Evolutionary conservation across 2,797 vertebrate genomes (phyloP).

Genomic region (Muscicapa striata): DNA sequence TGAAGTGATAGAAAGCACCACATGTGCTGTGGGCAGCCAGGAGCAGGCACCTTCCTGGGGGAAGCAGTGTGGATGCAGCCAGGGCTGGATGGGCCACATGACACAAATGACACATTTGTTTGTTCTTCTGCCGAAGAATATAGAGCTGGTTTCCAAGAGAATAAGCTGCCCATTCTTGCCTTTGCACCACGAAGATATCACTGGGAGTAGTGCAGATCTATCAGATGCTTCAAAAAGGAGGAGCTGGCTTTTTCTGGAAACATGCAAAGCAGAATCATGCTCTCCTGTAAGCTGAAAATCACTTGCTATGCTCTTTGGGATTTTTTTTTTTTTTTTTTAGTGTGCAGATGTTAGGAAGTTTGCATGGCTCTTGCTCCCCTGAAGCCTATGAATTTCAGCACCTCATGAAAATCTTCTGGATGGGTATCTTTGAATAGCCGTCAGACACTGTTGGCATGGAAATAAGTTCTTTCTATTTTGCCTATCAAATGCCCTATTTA

Average conservation of each 20-base stretch:
- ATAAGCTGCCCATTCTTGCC: not conserved
- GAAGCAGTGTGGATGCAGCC: not conserved
- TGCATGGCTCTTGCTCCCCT: constrained; percentile 40
- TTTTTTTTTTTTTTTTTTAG: not conserved
- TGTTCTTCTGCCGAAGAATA: not conserved
- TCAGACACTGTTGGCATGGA: constrained; percentile 54
- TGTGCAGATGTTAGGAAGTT: constrained; percentile 48
- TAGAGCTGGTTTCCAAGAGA: not conserved
- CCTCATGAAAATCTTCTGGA: constrained; percentile 72
- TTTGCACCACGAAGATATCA: not conserved
- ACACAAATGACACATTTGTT: not conserved
- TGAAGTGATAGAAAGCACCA: not conserved
- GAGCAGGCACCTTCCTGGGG: not conserved
- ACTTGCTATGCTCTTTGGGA: not conserved
- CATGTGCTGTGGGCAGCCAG: not conserved
- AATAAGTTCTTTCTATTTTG: constrained; percentile 64
- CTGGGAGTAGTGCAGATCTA: not conserved
- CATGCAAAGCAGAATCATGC: constrained; percentile 27
- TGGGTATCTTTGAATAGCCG: constrained; percentile 72
- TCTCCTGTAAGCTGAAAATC: constrained; percentile 25
- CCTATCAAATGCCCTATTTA: constrained; percentile 70
- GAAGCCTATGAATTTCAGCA: constrained; percentile 53
- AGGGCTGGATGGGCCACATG: not conserved
- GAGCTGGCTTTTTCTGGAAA: constrained; percentile 18
- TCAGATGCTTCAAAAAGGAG: not conserved